Percentiles rank a stretch among this genome's conserved stretches.
phyloP scores from a whole-genome alignment of 2,888 invertebrate genomes.

The Mythimna pallens region DNA sequence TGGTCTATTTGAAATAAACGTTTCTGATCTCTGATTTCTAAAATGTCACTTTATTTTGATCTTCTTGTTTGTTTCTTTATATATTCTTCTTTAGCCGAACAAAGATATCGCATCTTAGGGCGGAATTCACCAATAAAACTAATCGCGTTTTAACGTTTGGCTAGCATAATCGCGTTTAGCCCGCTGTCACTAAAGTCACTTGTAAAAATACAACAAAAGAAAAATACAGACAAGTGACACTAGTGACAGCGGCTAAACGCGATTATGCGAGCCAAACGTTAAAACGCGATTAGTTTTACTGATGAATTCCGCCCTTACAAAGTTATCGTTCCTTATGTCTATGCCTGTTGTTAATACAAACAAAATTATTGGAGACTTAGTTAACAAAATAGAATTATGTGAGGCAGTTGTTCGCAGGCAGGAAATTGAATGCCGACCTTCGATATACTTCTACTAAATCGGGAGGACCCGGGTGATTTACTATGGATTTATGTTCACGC shows the following conservation, averaged over 20 bases:
- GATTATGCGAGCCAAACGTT: too few species aligned
- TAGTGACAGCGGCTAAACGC: too few species aligned
- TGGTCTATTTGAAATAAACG: too few species aligned
- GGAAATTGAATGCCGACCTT: constrained; percentile 58
- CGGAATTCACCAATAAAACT: too few species aligned
- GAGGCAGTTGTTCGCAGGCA: constrained; percentile 50
- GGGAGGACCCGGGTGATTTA: constrained; percentile 29
- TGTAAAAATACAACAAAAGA: too few species aligned
- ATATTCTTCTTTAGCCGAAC: not conserved
- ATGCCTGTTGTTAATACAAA: constrained; percentile 30
- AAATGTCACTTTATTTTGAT: not conserved
- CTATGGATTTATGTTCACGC: constrained; percentile 34
- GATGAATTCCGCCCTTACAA: too few species aligned
- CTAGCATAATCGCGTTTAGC: too few species aligned
- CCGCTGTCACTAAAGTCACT: too few species aligned
- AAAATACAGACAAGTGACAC: too few species aligned
- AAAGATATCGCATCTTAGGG: not conserved
- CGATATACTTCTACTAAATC: constrained; percentile 26
- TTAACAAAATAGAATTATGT: constrained; percentile 55
- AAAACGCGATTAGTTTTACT: too few species aligned
- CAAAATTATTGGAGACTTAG: constrained; percentile 49
- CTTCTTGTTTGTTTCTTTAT: not conserved
- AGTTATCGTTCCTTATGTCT: not conserved
- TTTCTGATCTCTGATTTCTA: too few species aligned
- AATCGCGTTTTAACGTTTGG: too few species aligned